Conservation (phyloP, 2,888 invertebrate genomes). For the Chloroclystis v-ata region DNA sequence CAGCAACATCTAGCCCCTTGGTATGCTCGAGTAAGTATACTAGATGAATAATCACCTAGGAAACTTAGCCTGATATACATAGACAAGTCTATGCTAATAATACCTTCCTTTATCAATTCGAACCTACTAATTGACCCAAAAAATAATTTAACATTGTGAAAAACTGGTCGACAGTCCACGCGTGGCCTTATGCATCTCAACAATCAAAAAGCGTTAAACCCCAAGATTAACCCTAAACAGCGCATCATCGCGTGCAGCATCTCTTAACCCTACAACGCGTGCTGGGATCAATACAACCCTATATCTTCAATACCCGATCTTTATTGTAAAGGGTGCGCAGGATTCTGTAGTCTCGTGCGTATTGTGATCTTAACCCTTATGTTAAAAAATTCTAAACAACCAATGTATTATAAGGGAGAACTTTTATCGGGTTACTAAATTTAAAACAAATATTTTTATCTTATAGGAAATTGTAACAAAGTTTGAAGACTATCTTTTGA, state of each 20-base stretch:
- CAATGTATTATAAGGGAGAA: no score
- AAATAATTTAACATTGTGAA: no score
- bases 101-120: no score
- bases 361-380: constrained; percentile 62
- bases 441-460: constrained; percentile 32
- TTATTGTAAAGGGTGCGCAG: constrained; percentile 68
- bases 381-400: constrained; percentile 40
- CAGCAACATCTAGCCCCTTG: no score
- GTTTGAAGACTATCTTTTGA: constrained; percentile 13
- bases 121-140: no score
- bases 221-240: constrained; percentile 36
- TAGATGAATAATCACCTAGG: no score
- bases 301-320: constrained; percentile 66
- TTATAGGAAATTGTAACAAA: no score
- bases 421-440: constrained; percentile 28
- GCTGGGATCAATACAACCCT: constrained; percentile 41
- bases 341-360: constrained; percentile 69
- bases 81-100: no score
- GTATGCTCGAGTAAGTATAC: no score
- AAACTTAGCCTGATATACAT: no score
- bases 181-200: no score
- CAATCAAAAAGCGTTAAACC: constrained; percentile 9
- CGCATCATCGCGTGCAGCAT: constrained; percentile 60
- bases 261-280: constrained; percentile 69
- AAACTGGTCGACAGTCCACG: no score